phyloP scores from a whole-genome alignment of 1,140 invertebrate genomes.

The Hestina assimilis region DNA sequence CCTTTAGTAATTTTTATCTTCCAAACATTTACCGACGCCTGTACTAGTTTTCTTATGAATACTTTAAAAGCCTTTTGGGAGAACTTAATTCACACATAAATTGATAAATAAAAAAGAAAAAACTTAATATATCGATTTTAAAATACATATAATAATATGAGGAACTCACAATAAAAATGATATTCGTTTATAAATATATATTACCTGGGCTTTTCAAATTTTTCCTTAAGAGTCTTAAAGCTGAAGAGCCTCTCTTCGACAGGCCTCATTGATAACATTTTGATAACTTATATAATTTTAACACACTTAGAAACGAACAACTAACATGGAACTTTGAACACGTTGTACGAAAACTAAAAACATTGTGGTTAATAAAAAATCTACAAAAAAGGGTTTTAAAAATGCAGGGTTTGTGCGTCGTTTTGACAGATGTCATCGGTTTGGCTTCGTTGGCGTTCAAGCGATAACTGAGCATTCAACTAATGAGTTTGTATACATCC shows the following conservation, averaged over 20 bases:
- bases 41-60: too few species aligned
- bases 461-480: conserved; percentile 42
- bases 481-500: conserved; percentile 35
- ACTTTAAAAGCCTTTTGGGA: too few species aligned
- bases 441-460: conserved; percentile 39
- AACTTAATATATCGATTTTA: not conserved
- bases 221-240: conserved; percentile 65
- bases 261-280: conserved; percentile 55
- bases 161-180: too few species aligned
- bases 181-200: too few species aligned
- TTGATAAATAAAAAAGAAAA: conserved; percentile 1
- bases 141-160: not conserved
- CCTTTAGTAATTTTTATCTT: too few species aligned
- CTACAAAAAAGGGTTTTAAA: conserved; percentile 8
- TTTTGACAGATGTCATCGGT: conserved; percentile 42
- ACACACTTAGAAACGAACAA: conserved; percentile 20
- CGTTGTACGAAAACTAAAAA: conserved; percentile 10
- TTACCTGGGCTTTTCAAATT: conserved; percentile 66
- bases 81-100: too few species aligned
- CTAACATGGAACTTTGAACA: conserved; percentile 1
- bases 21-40: too few species aligned
- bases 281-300: conserved; percentile 23
- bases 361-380: conserved; percentile 2
- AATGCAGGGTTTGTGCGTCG: conserved; percentile 14
- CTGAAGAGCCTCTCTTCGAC: conserved; percentile 57